Base-by-base conservation (phyloP, 2,113 vertebrate species). In the Catharus fuscescens region DNA sequence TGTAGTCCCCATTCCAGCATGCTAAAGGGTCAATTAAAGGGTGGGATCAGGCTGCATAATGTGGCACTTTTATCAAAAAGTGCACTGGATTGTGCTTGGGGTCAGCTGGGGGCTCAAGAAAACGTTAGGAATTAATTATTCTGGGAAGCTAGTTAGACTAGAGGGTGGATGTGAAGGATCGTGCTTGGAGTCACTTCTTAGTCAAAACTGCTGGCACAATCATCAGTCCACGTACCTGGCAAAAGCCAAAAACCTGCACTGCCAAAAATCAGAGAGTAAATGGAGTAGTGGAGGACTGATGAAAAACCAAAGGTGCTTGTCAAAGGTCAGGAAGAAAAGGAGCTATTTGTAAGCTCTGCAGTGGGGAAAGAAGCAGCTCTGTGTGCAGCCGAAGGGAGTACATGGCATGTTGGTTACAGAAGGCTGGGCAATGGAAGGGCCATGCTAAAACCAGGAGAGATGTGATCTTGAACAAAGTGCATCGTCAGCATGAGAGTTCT, bases 331-430 rank as follows among this genome's bases (percentile, higher is more conserved):
- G 60, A 59, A 29, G 77, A 12, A 57, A 26, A 60, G 34, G 40
- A 24, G 29, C 24, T 59, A 8, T 24, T 59, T 8, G 0, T 23
- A 36, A 5, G 18, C 42, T n/a, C 18, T 18, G 42, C 38, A n/a
- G 8, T 53, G 44, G 32, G 32, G 10, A 17, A 8, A 25, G 50
- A 38, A 48, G 56, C 59, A 32, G 15, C 47, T 57, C 38, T 3
- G 0, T n/a, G 69, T 38, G 29, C 42, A 45, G 59, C 23, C 2
- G 0, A 8, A 24, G 57, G 31, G 57, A 54, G 47, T 20, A 10
- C 0, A 1, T 14, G 24, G 24, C 0, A 0, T 14, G 2, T 64
- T 45, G 69, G 24, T 31, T 18, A 12, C 56, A 26, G 65, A n/a
- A 40, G 69, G 12, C 0, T 17, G 34, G 31, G 19, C 11, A n/a